A percentile compares a stretch with the other conserved stretches of the same genome.
Conservation (phyloP, 2,113 vertebrate genomes). For the Cygnus buccinator region DNA sequence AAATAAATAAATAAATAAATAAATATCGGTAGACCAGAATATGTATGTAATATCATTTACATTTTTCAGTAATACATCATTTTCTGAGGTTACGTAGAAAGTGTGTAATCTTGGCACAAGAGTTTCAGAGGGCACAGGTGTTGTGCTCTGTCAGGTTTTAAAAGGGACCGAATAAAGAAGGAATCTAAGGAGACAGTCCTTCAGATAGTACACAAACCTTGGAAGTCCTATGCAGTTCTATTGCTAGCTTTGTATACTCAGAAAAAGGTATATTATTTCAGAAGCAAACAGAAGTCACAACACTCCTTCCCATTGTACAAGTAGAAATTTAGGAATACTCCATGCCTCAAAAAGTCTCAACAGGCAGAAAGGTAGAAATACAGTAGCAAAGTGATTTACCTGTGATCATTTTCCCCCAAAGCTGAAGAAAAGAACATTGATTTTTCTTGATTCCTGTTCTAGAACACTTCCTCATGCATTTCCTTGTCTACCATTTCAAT, state of each 20-base stretch:
- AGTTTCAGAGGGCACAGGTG: not conserved
- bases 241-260: not conserved
- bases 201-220: not conserved
- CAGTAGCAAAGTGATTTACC: not conserved
- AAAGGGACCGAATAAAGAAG: not conserved
- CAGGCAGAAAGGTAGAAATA: not conserved
- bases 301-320: not conserved
- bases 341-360: not conserved
- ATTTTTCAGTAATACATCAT: not conserved
- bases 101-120: not conserved
- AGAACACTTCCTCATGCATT: not conserved
- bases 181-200: not conserved
- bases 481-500: not conserved
- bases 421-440: not conserved
- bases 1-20: no score
- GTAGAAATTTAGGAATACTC: not conserved
- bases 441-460: not conserved
- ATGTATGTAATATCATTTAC: not conserved
- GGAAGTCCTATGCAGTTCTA: no score
- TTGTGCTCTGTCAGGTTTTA: not conserved
- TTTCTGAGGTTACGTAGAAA: not conserved
- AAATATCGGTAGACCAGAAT: not conserved
- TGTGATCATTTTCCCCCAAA: not conserved
- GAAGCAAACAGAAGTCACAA: not conserved
- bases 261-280: not conserved